Base-by-base conservation (phyloP, 2,888 invertebrate species). In the Plagodis pulveraria region DNA sequence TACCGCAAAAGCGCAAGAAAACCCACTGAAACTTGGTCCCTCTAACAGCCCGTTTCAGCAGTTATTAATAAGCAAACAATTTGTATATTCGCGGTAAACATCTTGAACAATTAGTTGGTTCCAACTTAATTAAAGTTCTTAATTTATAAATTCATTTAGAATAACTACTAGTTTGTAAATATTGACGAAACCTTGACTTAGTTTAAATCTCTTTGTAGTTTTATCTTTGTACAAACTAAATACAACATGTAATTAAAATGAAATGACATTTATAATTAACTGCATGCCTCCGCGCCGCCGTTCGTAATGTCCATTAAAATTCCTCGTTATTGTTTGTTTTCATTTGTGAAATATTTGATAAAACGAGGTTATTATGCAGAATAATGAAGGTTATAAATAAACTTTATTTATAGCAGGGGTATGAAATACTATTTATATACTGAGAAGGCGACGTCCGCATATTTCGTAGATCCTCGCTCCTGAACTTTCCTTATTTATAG, bases 381-480 rank as follows among this genome's bases (percentile, higher is more conserved):
- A 61, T 65, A 59, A 65, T 56, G 56, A 62, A 58, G 35, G 58
- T 56, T 48, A 56, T 62, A 53, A 58, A 58, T 56, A 60, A 40
- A 50, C 38, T n/a, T n/a, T n/a, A n/a, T n/a, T n/a, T n/a, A n/a
- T 46, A 49, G 41, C 22, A 38, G 52, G 62, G 64, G 65, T 69
- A 69, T 66, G 67, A 67, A 72, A 77, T 77, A 76, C 73, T 77
- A n/a, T 80, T 75, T 72, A 70, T 72, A 70, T 70, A 58, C 63
- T 63, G 64, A 57, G 64, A 71, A 42, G 11, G 70, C 64, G 72
- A 75, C 70, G 74, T 74, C 73, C 62, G 74, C 81, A 78, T 78
- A 80, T 83, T 78, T 78, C 72, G 75, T 75, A 75, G 80, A 81
- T 74, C 75, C 70, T 74, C 70, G 67, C 67, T 66, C 71, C 72